Evolutionary conservation across 2,113 vertebrate species (phyloP), one percentile per base, ranked within the genome.

Genomic region (Odocoileus virginianus): DNA sequence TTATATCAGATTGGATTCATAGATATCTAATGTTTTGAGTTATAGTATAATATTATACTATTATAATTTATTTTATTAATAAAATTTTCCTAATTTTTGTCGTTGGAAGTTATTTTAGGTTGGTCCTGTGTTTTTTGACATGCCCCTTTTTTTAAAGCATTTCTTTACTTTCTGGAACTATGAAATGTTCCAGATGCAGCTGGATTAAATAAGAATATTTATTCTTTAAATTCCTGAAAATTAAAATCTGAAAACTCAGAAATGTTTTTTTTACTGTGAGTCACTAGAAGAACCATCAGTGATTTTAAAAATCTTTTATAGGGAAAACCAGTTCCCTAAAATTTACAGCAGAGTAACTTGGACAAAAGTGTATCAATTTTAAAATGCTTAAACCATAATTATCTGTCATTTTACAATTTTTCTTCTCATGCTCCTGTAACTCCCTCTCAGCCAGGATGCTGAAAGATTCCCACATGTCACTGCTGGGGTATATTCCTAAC

Each of bases 201-300:
- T 74, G 19, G n/a, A 33, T 67, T 94, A 40, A 52, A 81, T 67
- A 90, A 86, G 50, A 89, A 96, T 64, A 88, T 67, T 87, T n/a
- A 82, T 64, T 96, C 55, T 87, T 87, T 36, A 82, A 91, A 64
- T 88, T 88, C 19, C 84, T 94, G 14, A 74, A 92, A 94, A 91
- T 43, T 21, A 74, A 91, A 76, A 87, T 4, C 19, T 91, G 21
- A 55, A 67, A 91, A 58, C 33, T 23, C 9, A 64, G 78, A 88
- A 30, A 36, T 12, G 13, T 71, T 85, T 74, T 96, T 87, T 87
- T 95, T 40, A 96, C 14, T 88, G 23, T 87, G 60, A 74, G 61
- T 88, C 54, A 92, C 21, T 76, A 87, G 21, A 86, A 91, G 40
- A 90, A 96, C n/a, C 45, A 92, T 92, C 6, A 58, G 16, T 40